A percentile compares a stretch with the other conserved stretches of the same genome.
Conservation (phyloP, 2,797 vertebrate species). For the Clarias laeviceps region DNA sequence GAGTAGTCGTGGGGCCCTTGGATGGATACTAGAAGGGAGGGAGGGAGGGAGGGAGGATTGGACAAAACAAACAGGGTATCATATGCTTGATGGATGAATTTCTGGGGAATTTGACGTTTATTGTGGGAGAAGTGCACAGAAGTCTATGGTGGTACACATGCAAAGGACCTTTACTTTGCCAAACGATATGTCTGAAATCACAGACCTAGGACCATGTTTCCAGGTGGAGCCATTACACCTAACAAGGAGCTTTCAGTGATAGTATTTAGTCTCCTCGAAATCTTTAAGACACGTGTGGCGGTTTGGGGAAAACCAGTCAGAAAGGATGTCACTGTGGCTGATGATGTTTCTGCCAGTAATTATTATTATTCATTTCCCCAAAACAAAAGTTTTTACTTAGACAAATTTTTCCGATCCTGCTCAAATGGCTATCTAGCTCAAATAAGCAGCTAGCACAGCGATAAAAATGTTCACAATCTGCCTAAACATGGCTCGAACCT, state of each 20-base stretch:
- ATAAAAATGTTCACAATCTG: not conserved
- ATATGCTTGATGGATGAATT: conserved; percentile 13
- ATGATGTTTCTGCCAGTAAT: not conserved
- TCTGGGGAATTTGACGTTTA: not conserved
- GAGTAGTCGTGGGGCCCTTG: conserved; percentile 72
- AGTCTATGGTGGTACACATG: conserved; percentile 3
- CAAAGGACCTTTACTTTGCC: not conserved
- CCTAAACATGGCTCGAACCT: not conserved
- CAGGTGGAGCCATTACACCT: not conserved
- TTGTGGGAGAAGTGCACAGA: conserved; percentile 1
- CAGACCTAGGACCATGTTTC: not conserved
- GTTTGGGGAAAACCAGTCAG: conserved; percentile 11
- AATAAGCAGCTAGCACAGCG: not conserved
- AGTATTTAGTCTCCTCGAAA: not conserved
- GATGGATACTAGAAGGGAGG: conserved; percentile 62
- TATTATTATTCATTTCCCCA: not conserved
- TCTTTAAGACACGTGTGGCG: not conserved
- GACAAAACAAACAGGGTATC: conserved; percentile 43
- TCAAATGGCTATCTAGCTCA: not conserved
- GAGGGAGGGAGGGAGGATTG: conserved; percentile 60
- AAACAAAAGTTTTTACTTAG: not conserved
- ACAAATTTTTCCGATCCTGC: not conserved
- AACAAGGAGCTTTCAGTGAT: not conserved
- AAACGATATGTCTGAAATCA: not conserved
- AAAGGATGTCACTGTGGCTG: not conserved